A percentile compares a stretch with the other conserved stretches of the same genome.
phyloP scores from a whole-genome alignment of 2,113 vertebrate genomes.

The Strix uralensis region DNA sequence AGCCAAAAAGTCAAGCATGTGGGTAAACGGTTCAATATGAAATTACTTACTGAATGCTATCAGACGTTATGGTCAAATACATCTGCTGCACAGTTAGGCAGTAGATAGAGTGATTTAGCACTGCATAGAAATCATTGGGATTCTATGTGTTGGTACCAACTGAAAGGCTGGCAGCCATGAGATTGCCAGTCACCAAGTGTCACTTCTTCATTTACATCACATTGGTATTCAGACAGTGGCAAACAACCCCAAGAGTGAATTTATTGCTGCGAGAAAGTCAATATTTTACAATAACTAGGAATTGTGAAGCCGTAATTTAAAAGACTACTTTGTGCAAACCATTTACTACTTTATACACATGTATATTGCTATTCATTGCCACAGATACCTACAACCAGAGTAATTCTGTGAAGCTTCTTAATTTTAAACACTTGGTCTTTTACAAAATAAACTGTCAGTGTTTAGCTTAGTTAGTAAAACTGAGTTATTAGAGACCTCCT shows the following conservation, averaged over 20 bases:
- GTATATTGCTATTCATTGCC: conserved; percentile 44
- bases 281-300: conserved; percentile 72
- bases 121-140: conserved; percentile 46
- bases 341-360: conserved; percentile 49
- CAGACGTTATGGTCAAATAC: conserved; percentile 47
- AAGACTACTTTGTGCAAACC: conserved; percentile 53
- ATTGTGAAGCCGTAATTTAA: conserved; percentile 64
- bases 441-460: conserved; percentile 24
- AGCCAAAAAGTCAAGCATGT: conserved; percentile 67
- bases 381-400: conserved; percentile 18
- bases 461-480: conserved; percentile 46
- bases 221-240: conserved; percentile 62
- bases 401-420: neutral
- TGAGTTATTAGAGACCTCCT: conserved; percentile 46
- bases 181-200: conserved; percentile 18
- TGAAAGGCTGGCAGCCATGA: conserved; percentile 15
- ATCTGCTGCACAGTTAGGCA: conserved; percentile 31
- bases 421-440: conserved; percentile 34
- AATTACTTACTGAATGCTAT: conserved; percentile 51
- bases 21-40: conserved; percentile 52
- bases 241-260: conserved; percentile 62
- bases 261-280: conserved; percentile 69
- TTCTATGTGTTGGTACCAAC: neutral
- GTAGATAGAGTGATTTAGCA: conserved; percentile 28
- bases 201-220: conserved; percentile 63